phyloP scores from a whole-genome alignment of 37 sponge, comb jelly and placozoan species.

The Spongilla lacustris region DNA sequence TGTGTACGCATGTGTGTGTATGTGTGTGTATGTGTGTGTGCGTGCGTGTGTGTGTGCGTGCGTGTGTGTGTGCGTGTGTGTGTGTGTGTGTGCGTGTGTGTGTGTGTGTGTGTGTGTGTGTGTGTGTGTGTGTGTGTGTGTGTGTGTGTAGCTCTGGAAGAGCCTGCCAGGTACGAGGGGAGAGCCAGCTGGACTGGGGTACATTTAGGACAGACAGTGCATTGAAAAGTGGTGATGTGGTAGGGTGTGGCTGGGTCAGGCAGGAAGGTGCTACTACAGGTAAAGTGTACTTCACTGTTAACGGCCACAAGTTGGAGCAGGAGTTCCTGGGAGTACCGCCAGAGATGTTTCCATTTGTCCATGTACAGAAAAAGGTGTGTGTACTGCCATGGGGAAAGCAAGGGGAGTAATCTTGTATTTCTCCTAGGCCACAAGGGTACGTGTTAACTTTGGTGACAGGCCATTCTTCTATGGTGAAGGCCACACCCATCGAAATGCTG shows the following conservation, averaged over 20 bases:
- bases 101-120: background rate
- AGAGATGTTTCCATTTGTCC: conserved; percentile 83
- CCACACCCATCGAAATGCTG: conserved; percentile 79
- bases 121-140: background rate
- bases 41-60: background rate
- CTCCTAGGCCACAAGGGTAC: conserved; percentile 67
- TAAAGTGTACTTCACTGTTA: conserved; percentile 88
- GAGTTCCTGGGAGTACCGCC: conserved; percentile 61
- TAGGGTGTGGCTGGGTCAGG: conserved; percentile 92
- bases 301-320: conserved; percentile 58
- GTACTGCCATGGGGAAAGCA: background rate
- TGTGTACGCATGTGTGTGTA: background rate
- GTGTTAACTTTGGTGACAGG: conserved; percentile 90
- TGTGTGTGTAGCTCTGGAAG: conserved; percentile 61
- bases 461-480: conserved; percentile 83
- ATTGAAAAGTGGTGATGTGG: conserved; percentile 66
- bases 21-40: no score
- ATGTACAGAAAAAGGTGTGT: conserved; percentile 84
- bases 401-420: background rate
- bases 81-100: background rate
- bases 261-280: conserved; percentile 38
- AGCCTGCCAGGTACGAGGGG: conserved; percentile 59
- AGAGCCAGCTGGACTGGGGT: conserved; percentile 64
- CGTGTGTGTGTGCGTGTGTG: background rate
- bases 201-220: conserved; percentile 40